A percentile compares a stretch with the other conserved stretches of the same genome.
phyloP scores from a whole-genome alignment of 2,797 vertebrate species.

The Urophycis tenuis region DNA sequence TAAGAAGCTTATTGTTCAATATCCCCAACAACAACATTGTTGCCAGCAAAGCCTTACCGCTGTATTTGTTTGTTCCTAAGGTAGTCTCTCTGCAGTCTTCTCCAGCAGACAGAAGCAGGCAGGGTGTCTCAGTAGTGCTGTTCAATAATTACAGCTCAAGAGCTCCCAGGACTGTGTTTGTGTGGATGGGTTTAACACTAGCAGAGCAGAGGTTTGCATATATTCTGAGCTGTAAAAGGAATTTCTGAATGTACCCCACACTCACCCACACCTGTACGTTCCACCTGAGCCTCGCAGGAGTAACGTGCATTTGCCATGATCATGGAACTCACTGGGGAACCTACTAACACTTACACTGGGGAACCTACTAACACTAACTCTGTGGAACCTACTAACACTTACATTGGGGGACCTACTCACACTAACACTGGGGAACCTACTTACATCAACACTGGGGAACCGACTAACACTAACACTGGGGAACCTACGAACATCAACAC shows the following conservation, averaged over 20 bases:
- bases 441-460: too few species aligned
- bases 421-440: too few species aligned
- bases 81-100: not conserved
- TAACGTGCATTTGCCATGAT: not conserved
- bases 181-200: not conserved
- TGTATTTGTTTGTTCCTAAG: not conserved
- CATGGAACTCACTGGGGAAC: not conserved
- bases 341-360: too few species aligned
- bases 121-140: not conserved
- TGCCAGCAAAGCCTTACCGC: not conserved
- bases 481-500: too few species aligned
- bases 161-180: not conserved
- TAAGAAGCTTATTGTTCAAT: not conserved
- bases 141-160: not conserved
- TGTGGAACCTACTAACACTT: too few species aligned
- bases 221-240: not conserved
- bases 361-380: too few species aligned
- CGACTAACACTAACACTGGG: too few species aligned
- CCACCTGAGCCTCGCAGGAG: not conserved
- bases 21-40: not conserved
- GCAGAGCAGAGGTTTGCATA: not conserved
- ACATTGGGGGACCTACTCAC: too few species aligned
- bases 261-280: too few species aligned
- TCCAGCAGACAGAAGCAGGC: not conserved
- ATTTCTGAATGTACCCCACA: not conserved